Evolutionary conservation across 2,888 invertebrate genomes (phyloP), one percentile per base, ranked within the genome.

Genomic region (Macaria liturata): DNA sequence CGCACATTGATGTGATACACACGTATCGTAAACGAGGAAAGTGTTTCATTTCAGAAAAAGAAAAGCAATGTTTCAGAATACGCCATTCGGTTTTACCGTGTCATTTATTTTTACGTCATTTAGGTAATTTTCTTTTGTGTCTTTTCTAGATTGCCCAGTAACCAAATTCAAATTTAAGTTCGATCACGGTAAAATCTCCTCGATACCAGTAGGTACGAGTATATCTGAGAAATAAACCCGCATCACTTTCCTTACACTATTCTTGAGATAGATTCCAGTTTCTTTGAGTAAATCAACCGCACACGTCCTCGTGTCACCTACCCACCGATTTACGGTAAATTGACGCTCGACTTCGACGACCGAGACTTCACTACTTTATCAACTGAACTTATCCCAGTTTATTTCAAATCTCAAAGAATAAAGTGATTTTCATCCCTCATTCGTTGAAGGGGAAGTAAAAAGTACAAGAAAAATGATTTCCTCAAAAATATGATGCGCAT

Each of bases 321-420:
- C 75, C 78, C 75, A 62, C 70, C 80, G 78, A 83, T 84, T 84
- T 83, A 76, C 73, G 66, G 77, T 74, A 83, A 86, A 85, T 84
- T 82, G 82, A 83, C 84, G 74, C 75, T 74, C 79, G 73, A 76
- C 74, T 75, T 61, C 68, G 73, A 67, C 67, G 72, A 71, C 72
- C 69, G 62, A 73, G 68, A 75, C 66, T 70, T 73, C 71, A 58
- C 64, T 62, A 71, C 71, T 80, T 74, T 75, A 70, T 74, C 72
- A 62, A 57, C 61, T 68, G 68, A 74, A 70, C 69, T 76, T 74
- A 70, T 75, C 69, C 70, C 62, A 70, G 66, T 74, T 69, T 73
- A 54, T 47, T 54, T 47, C 32, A 46, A 47, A 47, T 20, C 32
- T 46, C 6, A 9, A 42, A n/a, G 4, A n/a, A n/a, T 9, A 42